Percentiles rank a stretch among this genome's conserved stretches.
Conservation (phyloP, 2,888 invertebrate species). For the Coleophora flavipennella region DNA sequence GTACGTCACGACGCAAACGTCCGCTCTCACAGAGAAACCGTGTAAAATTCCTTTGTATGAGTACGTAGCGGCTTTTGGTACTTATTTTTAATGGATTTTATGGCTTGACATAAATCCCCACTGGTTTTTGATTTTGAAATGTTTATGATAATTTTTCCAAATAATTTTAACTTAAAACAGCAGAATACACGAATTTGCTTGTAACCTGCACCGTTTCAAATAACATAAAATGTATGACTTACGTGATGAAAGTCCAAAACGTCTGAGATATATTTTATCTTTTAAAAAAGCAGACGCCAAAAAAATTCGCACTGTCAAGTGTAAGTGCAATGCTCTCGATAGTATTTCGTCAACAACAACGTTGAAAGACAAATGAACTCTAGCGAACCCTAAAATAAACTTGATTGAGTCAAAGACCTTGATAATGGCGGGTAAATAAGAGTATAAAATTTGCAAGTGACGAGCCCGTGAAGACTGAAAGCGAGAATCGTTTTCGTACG, state of each 20-base stretch:
- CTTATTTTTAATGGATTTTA: no score
- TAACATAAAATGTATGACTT: no score
- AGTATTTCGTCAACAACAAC: constrained; percentile 22
- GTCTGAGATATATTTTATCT: no score
- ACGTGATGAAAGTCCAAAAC: no score
- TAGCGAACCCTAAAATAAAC: constrained; percentile 45
- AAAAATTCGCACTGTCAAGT: background rate
- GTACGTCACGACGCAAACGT: constrained; percentile 20
- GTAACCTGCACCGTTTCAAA: no score
- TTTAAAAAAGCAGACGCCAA: background rate
- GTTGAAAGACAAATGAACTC: constrained; percentile 41
- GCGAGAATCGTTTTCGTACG: constrained; percentile 9
- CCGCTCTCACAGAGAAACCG: constrained; percentile 8
- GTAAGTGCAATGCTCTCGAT: constrained; percentile 17
- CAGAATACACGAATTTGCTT: no score
- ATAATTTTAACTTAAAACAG: no score
- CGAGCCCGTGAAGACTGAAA: constrained; percentile 15
- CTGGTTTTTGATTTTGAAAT: no score
- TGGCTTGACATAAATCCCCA: no score
- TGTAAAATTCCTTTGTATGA: no score
- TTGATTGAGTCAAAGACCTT: constrained; percentile 59
- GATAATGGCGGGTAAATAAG: constrained; percentile 50
- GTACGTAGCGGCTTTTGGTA: no score
- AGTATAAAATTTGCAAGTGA: constrained; percentile 44
- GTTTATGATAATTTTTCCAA: no score